Evolutionary conservation across 2,113 vertebrate genomes (phyloP).

Genomic region (Chaetops frenatus): DNA sequence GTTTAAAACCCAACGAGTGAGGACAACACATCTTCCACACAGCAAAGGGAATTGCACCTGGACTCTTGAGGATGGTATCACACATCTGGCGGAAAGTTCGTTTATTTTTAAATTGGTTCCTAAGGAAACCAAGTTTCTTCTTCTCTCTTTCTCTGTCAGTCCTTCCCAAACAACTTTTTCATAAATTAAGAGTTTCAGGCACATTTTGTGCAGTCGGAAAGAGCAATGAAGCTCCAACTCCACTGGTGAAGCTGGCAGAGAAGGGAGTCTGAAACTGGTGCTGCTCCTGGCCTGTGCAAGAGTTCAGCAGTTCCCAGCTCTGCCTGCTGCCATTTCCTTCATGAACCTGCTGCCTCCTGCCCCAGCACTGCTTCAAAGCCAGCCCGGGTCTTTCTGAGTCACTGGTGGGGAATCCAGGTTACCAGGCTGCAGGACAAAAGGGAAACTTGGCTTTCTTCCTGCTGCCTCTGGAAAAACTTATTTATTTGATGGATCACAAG

Average conservation of each 20-base stretch:
- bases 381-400: neutral
- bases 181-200: neutral
- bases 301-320: neutral
- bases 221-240: neutral
- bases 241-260: neutral
- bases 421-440: neutral
- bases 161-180: neutral
- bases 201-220: neutral
- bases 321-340: neutral
- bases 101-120: constrained; percentile 32
- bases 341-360: neutral
- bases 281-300: neutral
- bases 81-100: neutral
- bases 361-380: neutral
- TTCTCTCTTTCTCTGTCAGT: neutral
- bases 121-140: constrained; percentile 28
- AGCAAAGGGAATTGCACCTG: neutral
- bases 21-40: neutral
- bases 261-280: neutral
- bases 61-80: neutral
- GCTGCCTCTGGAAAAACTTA: neutral
- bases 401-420: neutral
- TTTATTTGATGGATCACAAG: neutral
- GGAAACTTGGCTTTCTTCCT: neutral
- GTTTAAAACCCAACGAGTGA: neutral